phyloP scores from a whole-genome alignment of 2,797 vertebrate species.

The Arnoldichthys spilopterus region DNA sequence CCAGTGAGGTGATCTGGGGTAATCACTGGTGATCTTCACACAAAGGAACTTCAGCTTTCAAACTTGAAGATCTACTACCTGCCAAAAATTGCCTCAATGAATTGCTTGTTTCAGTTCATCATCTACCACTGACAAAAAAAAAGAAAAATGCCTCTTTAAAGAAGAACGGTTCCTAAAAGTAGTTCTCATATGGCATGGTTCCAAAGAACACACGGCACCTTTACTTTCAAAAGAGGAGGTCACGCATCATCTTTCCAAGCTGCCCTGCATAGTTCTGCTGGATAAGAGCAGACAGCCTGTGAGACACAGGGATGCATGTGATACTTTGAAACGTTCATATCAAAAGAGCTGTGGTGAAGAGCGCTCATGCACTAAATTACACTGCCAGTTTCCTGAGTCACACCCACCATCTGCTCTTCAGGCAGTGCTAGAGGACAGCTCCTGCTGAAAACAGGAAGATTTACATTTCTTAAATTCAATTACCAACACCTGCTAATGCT shows the following conservation, averaged over 20 bases:
- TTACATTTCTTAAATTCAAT: background rate
- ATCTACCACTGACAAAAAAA: no score
- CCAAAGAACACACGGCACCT: background rate
- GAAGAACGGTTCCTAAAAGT: background rate
- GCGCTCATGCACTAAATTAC: constrained; percentile 71
- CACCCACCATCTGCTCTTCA: constrained; percentile 61
- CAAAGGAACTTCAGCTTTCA: no score
- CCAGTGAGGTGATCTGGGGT: no score
- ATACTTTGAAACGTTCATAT: constrained; percentile 65
- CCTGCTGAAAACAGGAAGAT: constrained; percentile 5
- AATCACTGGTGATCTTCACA: no score
- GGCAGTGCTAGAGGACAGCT: constrained; percentile 13
- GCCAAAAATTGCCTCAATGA: no score
- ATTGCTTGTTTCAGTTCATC: no score
- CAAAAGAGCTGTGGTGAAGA: constrained; percentile 65
- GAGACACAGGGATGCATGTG: constrained; percentile 60
- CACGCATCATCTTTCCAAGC: background rate
- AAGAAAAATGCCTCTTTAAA: background rate
- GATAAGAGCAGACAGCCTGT: constrained; percentile 58
- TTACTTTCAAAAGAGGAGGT: background rate
- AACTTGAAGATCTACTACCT: no score
- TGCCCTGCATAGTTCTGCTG: constrained; percentile 62
- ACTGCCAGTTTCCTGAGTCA: constrained; percentile 61
- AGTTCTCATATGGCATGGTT: no score
- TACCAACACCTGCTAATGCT: background rate